Conservation (phyloP, 2,797 vertebrate genomes). For the Pipistrellus kuhlii region DNA sequence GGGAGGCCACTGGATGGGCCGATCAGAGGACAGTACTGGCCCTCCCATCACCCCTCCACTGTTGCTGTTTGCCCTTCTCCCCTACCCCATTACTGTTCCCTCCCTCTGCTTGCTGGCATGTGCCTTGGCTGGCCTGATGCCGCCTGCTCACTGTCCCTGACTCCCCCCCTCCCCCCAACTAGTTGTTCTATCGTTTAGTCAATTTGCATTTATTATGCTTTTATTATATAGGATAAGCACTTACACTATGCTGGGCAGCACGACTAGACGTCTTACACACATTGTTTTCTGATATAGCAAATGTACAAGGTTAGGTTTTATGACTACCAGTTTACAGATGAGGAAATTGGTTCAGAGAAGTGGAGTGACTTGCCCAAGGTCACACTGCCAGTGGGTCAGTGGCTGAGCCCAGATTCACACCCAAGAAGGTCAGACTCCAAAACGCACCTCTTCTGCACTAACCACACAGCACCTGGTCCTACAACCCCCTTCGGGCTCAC, state of each 20-base stretch:
- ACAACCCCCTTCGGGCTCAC: background rate
- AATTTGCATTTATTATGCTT: too few species aligned
- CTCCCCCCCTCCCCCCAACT: too few species aligned
- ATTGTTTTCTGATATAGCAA: background rate
- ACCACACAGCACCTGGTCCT: background rate
- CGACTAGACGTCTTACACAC: fast-evolving
- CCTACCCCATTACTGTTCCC: too few species aligned
- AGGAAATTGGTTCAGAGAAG: background rate
- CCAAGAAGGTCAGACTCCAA: background rate
- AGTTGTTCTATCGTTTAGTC: fast-evolving
- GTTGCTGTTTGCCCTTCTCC: too few species aligned
- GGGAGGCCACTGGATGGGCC: fast-evolving
- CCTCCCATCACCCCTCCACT: too few species aligned
- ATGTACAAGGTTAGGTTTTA: background rate
- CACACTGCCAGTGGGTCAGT: background rate
- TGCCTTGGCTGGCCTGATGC: too few species aligned
- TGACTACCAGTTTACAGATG: background rate
- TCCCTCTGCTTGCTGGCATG: too few species aligned
- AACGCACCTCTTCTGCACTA: background rate
- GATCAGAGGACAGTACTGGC: too few species aligned
- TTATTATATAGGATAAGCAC: background rate
- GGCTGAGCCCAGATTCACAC: background rate
- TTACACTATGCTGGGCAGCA: background rate
- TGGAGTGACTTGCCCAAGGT: background rate
- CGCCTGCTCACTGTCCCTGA: too few species aligned